Percentiles rank a stretch among this genome's conserved stretches.
Evolutionary conservation across 2,797 vertebrate genomes (phyloP).

Genomic region (Chanos chanos): DNA sequence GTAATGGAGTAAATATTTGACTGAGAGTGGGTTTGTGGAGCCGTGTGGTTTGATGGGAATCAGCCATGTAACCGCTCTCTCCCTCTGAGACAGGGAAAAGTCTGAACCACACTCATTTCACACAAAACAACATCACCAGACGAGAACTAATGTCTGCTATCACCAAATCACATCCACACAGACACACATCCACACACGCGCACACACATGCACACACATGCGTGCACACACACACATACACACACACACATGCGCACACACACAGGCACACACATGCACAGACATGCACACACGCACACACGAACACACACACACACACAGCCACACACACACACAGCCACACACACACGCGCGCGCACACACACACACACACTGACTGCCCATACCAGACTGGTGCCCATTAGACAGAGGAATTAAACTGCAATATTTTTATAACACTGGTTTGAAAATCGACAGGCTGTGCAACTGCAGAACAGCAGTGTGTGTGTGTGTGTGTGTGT

Average conservation of each 20-base stretch:
- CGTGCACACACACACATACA: neutral
- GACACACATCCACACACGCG: too few species aligned
- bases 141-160: constrained; percentile 2
- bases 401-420: too few species aligned
- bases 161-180: constrained; percentile 19
- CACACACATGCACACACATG: constrained; percentile 4
- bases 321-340: too few species aligned
- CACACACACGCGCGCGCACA: neutral
- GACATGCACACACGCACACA: too few species aligned
- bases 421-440: too few species aligned
- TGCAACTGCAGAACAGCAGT: too few species aligned
- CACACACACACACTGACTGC: neutral
- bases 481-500: too few species aligned
- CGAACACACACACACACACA: too few species aligned
- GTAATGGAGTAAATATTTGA: constrained; percentile 32
- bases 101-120: constrained; percentile 19
- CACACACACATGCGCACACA: neutral
- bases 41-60: constrained; percentile 32
- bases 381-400: too few species aligned
- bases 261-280: neutral
- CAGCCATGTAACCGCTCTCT: constrained; percentile 26
- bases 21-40: constrained; percentile 16
- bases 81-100: constrained; percentile 15
- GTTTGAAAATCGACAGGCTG: too few species aligned
- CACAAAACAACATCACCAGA: constrained; percentile 26